A percentile compares a stretch with the other conserved stretches of the same genome.
Conservation (phyloP, 2,797 vertebrate species). For the Gallinago stenura region DNA sequence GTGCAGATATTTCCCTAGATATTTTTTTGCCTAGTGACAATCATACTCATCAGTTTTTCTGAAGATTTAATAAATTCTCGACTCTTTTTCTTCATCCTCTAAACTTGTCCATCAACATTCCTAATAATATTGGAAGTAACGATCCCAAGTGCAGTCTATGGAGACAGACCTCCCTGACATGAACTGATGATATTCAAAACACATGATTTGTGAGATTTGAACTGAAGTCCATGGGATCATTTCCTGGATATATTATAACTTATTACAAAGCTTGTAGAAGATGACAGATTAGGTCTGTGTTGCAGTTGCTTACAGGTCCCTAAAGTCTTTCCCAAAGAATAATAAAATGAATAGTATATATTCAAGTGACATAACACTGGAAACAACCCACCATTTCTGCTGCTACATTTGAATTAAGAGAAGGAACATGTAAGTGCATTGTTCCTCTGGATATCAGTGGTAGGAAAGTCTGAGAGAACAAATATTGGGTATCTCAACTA, state of each 20-base stretch:
- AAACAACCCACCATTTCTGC: fast-evolving
- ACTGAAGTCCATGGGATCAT: not conserved
- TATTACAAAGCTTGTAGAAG: not conserved
- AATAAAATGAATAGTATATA: not conserved
- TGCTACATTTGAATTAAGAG: not conserved
- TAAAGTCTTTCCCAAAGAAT: not conserved
- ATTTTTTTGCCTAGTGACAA: not conserved
- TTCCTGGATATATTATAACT: not conserved
- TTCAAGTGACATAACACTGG: not conserved
- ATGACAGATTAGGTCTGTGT: not conserved
- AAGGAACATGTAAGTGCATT: not conserved
- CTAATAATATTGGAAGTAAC: not conserved
- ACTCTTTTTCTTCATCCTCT: not conserved
- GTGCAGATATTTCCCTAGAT: not conserved
- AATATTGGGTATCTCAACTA: not conserved
- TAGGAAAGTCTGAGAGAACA: not conserved
- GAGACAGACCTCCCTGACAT: not conserved
- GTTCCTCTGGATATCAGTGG: not conserved
- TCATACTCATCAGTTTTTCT: not conserved
- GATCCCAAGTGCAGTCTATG: fast-evolving
- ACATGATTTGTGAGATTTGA: not conserved
- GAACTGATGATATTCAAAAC: not conserved
- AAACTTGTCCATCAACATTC: not conserved
- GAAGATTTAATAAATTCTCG: not conserved
- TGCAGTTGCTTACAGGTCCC: not conserved